Conservation (phyloP, 2,888 invertebrate genomes). For the Petrophora chlorosata region DNA sequence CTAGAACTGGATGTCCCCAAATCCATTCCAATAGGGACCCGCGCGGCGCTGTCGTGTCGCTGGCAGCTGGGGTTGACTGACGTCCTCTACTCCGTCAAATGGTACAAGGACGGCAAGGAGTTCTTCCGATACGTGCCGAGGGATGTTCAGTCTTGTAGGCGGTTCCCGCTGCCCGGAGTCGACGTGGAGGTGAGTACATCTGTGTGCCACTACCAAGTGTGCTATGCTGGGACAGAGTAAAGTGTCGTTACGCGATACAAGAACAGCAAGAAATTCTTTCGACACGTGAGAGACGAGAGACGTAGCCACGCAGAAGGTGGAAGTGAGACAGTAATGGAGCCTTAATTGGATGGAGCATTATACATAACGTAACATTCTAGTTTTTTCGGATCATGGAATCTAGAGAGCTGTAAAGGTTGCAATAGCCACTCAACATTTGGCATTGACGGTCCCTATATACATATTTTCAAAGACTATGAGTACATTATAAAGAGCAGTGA, state of each 20-base stretch:
- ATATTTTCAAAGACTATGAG: no score
- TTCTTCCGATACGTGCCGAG: constrained; percentile 94
- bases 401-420: no score
- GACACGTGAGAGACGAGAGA: constrained; percentile 93
- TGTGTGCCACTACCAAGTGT: background rate
- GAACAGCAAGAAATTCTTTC: constrained; percentile 94
- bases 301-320: constrained; percentile 90
- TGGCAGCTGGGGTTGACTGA: constrained; percentile 91
- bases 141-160: constrained; percentile 91
- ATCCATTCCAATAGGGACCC: constrained; percentile 90
- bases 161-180: constrained; percentile 91
- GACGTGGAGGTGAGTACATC: constrained; percentile 88
- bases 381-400: no score
- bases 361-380: no score
- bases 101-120: constrained; percentile 96
- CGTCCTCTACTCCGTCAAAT: constrained; percentile 93
- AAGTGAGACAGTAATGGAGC: no score
- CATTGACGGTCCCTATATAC: no score
- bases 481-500: no score
- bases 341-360: no score
- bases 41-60: constrained; percentile 90
- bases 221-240: no score
- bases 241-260: constrained; percentile 97
- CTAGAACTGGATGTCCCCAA: constrained; percentile 92
- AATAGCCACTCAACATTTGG: no score